Evolutionary conservation across 2,113 vertebrate genomes (phyloP).

Genomic region (Empidonax traillii): DNA sequence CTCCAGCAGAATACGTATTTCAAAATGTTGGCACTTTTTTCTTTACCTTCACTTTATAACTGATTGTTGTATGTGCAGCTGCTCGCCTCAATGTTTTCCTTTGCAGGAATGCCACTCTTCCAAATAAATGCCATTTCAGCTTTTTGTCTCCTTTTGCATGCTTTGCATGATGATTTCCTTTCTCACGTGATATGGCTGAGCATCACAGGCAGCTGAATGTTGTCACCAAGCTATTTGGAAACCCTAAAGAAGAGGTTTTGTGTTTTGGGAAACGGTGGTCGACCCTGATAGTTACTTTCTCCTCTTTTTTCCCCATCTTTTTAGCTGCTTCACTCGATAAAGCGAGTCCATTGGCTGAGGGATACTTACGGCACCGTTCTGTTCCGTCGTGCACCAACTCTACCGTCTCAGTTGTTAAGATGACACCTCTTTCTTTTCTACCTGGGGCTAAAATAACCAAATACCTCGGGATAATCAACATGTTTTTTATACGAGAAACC

Average conservation of each 20-base stretch:
- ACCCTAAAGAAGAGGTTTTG: conserved; percentile 48
- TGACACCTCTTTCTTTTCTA: conserved; percentile 97
- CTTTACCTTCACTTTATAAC: conserved; percentile 72
- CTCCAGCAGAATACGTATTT: conserved; percentile 70
- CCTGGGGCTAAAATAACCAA: conserved; percentile 94
- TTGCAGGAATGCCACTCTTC: conserved; percentile 82
- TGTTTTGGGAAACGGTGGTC: not conserved
- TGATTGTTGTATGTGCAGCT: conserved; percentile 72
- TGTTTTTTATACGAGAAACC: conserved; percentile 99
- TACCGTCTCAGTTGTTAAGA: conserved; percentile 91
- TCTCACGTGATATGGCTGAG: conserved; percentile 80
- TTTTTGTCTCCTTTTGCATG: conserved; percentile 77
- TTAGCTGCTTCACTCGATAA: conserved; percentile 90
- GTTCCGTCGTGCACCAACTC: conserved; percentile 76
- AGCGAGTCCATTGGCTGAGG: conserved; percentile 86
- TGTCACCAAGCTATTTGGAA: conserved; percentile 77
- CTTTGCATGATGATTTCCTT: conserved; percentile 78
- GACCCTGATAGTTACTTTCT: conserved; percentile 31
- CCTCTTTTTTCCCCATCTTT: conserved; percentile 18
- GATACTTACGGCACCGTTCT: conserved; percentile 83
- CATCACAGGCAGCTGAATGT: conserved; percentile 83
- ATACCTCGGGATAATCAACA: conserved; percentile 98
- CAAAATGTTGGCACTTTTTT: conserved; percentile 71
- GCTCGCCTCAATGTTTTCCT: conserved; percentile 75
- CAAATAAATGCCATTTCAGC: conserved; percentile 73